Base-by-base conservation (phyloP, 2,113 vertebrate genomes). In the Mandrillus leucophaeus region DNA sequence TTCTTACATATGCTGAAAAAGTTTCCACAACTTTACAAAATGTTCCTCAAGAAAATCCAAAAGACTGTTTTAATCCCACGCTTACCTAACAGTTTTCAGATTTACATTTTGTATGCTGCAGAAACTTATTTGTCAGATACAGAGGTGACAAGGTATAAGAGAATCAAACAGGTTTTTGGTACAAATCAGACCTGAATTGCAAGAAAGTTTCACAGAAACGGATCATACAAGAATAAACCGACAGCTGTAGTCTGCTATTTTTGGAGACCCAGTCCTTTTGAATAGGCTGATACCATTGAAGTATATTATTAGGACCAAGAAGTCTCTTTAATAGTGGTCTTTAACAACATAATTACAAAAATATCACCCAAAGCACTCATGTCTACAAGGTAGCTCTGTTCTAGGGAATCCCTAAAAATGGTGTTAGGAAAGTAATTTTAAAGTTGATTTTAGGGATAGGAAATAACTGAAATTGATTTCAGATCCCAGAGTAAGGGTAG, bases 331-430 rank as follows among this genome's bases (percentile, higher is more conserved):
- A 45, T 35, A 94, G 30, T 30, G 43, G 20, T 43, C 75, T 48
- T 86, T 84, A 92, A 43, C 50, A 84, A 86, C 12, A 48, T 38
- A 93, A 93, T 50, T 72, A 82, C 10, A 66, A 85, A 97, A 97
- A n/a, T 79, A 75, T 68, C n/a, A 95, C 22, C 27, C 32, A 61
- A 89, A 45, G 43, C 22, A 61, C 17, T 86, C 32, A 85, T 18
- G 11, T 85, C 66, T 85, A 18, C 59, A 82, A 93, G 55, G 48
- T 80, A 22, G 89, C 43, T 50, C 25, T 25, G 52, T 90, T 72
- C 88, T 72, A 92, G 14, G 48, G 50, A 82, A 73, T 38, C 32
- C 38, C 45, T 14, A 59, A 64, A 97, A 73, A 76, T 3, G 3
- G 13, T 50, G 4, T 48, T 78, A 57, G 30, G 45, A 85, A 90